Evolutionary conservation across 1,140 invertebrate species (phyloP).

Genomic region (Drosophila ambigua): DNA sequence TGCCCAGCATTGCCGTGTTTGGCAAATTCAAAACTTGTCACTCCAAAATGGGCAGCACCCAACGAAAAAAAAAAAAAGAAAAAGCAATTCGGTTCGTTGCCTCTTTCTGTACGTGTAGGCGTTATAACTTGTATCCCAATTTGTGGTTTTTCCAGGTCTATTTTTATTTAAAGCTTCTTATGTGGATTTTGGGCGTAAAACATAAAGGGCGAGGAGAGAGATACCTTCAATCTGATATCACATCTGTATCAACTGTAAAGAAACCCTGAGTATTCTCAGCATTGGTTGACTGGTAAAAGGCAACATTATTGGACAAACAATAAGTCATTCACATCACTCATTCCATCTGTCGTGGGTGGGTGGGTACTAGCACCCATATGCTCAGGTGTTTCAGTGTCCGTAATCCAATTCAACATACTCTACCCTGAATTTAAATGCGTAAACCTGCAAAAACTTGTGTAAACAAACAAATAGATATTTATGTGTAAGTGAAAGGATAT

Average conservation of each 20-base stretch:
- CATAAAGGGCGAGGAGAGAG: background rate
- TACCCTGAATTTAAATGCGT: no score
- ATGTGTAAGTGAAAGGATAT: conserved; percentile 29
- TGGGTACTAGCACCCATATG: no score
- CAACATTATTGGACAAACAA: no score
- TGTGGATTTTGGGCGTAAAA: background rate
- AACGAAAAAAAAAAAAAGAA: background rate
- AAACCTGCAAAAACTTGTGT: background rate
- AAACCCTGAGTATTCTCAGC: background rate
- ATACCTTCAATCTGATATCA: background rate
- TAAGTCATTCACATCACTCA: no score
- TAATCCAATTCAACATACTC: no score
- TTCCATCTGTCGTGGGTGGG: no score
- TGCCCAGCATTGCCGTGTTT: conserved; percentile 9
- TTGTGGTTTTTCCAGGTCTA: conserved; percentile 15
- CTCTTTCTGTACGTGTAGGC: conserved; percentile 22
- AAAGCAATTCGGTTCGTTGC: conserved; percentile 27
- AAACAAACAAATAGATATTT: background rate
- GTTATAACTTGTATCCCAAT: conserved; percentile 28
- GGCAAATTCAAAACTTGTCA: conserved; percentile 40
- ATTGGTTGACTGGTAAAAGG: no score
- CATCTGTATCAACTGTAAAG: background rate
- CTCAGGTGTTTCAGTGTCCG: no score
- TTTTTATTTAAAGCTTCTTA: background rate
- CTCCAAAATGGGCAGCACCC: conserved; percentile 38